Evolutionary conservation across 2,797 vertebrate species (phyloP).

Genomic region (Astyanax mexicanus): DNA sequence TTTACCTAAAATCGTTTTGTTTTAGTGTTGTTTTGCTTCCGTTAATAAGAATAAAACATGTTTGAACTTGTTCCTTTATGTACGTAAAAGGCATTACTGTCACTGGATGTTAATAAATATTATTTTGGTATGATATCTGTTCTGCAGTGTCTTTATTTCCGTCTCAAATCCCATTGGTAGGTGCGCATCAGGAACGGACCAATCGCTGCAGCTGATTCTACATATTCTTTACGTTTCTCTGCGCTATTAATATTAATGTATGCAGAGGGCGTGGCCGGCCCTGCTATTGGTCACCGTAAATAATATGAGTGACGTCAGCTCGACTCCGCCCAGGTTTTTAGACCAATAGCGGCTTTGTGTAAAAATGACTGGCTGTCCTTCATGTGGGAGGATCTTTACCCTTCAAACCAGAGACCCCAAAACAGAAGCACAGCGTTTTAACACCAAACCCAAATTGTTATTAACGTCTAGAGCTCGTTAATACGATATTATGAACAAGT

Average conservation of each 20-base stretch:
- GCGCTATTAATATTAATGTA: constrained; percentile 28
- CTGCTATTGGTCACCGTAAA: constrained; percentile 49
- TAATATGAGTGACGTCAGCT: not conserved
- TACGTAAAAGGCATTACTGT: not conserved
- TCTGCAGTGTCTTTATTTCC: not conserved
- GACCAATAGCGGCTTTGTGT: constrained; percentile 23
- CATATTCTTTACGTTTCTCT: constrained; percentile 20
- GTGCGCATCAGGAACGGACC: constrained; percentile 1
- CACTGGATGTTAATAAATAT: constrained; percentile 49
- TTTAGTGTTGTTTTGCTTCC: not conserved
- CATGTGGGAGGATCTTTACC: not conserved
- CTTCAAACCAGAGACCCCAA: not conserved
- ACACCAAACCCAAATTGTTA: no score
- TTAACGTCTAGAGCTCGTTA: not conserved
- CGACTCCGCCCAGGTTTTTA: constrained; percentile 37
- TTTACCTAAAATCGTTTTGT: not conserved
- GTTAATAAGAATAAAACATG: not conserved
- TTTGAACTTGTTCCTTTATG: not conserved
- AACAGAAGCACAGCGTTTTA: not conserved
- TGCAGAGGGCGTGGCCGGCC: constrained; percentile 27
- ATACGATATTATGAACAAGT: not conserved
- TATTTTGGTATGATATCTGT: constrained; percentile 1
- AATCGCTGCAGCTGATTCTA: constrained; percentile 14
- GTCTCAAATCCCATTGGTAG: constrained; percentile 8
- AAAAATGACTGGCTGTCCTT: constrained; percentile 28